A percentile compares a stretch with the other conserved stretches of the same genome.
These are phyloP conservation scores for Lumbricus terrestris DNA, from an alignment of 2,888 invertebrate species.

Conservation along the genomic window DNA sequence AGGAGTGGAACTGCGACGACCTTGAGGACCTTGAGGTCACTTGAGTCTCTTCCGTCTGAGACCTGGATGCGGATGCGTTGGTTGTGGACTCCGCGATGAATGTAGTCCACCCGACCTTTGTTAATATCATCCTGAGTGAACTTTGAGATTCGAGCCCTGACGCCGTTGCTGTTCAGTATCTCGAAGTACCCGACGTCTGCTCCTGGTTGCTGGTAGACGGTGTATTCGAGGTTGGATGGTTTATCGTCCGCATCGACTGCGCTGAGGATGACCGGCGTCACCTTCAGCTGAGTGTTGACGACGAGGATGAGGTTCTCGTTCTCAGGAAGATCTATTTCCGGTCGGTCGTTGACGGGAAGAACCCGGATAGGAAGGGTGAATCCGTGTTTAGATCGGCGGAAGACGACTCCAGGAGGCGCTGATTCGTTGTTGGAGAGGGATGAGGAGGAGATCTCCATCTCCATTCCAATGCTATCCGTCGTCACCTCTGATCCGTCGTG, in stretches of 20 bases:
- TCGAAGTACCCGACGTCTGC: conserved; percentile 38
- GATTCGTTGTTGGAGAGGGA: no score
- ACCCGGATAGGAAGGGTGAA: conserved; percentile 82
- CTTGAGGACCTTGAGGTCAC: conserved; percentile 44
- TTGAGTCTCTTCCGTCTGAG: conserved; percentile 49
- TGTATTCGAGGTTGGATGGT: conserved; percentile 55
- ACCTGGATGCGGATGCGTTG: conserved; percentile 50
- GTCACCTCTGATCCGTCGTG: conserved; percentile 68
- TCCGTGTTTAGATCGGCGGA: conserved; percentile 53
- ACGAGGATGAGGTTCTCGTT: conserved; percentile 45
- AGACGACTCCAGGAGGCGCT: no score
- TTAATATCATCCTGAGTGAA: conserved; percentile 83
- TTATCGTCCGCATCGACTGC: conserved; percentile 53
- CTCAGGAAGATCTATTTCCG: conserved; percentile 65
- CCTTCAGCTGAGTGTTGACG: conserved; percentile 45
- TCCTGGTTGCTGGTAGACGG: conserved; percentile 59
- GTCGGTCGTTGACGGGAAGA: conserved; percentile 87
- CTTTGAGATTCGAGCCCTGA: conserved; percentile 44
- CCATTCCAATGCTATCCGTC: conserved; percentile 79
- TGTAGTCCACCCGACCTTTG: conserved; percentile 77
- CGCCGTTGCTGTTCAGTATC: conserved; percentile 31
- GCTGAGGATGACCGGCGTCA: conserved; percentile 46
- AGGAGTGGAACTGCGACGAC: conserved; percentile 46
- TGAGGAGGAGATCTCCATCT: conserved; percentile 79
- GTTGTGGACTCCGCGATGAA: conserved; percentile 44